phyloP scores from a whole-genome alignment of 2,113 vertebrate genomes.

The Labeo catla region DNA sequence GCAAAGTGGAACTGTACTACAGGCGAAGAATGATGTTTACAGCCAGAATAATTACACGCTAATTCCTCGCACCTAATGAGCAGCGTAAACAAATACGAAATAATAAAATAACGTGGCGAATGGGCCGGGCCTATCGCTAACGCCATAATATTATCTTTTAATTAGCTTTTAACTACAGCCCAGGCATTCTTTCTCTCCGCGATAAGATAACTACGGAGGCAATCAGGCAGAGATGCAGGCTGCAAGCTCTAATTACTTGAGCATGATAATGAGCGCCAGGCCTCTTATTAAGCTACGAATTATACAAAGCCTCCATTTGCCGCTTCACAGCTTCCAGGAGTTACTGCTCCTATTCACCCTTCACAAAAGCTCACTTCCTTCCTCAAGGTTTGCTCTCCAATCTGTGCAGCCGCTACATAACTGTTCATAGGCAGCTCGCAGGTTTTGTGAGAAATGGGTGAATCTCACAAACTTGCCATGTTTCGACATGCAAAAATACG shows the following conservation, averaged over 20 bases:
- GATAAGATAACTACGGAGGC: conserved; percentile 77
- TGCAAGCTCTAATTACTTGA: conserved; percentile 76
- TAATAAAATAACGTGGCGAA: conserved; percentile 55
- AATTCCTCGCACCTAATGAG: conserved; percentile 56
- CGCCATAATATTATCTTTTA: conserved; percentile 79
- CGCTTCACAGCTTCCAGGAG: conserved; percentile 51
- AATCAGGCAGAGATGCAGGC: conserved; percentile 69
- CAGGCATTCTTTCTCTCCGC: conserved; percentile 69
- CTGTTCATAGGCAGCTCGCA: not conserved
- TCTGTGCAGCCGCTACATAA: not conserved
- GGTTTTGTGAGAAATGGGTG: not conserved
- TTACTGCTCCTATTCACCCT: conserved; percentile 22
- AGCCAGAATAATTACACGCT: conserved; percentile 42
- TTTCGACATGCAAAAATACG: not conserved
- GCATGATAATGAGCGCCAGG: conserved; percentile 71
- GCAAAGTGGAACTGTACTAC: conserved; percentile 27
- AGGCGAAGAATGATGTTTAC: conserved; percentile 45
- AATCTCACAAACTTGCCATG: not conserved
- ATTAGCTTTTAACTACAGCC: conserved; percentile 78
- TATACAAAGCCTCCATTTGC: conserved; percentile 61
- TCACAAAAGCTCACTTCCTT: conserved; percentile 35
- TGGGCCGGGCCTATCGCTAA: conserved; percentile 63
- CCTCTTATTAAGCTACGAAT: conserved; percentile 61
- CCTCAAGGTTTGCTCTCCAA: not conserved
- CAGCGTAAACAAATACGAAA: conserved; percentile 51